Percentiles rank a stretch among this genome's conserved stretches.
These are phyloP conservation scores for Peromyscus eremicus DNA, from an alignment of 2,797 vertebrate species.

Conservation along the genomic window DNA sequence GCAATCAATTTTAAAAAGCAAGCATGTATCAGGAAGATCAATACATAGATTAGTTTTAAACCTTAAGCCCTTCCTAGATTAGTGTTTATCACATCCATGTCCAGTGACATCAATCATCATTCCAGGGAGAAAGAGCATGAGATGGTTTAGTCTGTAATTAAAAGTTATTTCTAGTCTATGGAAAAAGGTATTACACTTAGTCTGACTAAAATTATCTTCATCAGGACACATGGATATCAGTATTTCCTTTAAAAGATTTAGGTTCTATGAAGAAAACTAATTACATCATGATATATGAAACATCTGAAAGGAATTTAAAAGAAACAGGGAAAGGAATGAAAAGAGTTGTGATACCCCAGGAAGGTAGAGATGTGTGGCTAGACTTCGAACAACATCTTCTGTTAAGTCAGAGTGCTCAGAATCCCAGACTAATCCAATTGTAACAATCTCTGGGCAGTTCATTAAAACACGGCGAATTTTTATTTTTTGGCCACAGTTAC, in stretches of 20 bases:
- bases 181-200: not conserved
- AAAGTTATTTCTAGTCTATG: not conserved
- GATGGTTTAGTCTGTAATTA: not conserved
- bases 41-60: not conserved
- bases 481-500: slow-evolving; percentile 97
- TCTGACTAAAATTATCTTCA: not conserved
- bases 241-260: not conserved
- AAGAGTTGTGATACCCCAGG: slow-evolving; percentile 91
- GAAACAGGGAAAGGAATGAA: not conserved
- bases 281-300: not conserved
- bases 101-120: not conserved
- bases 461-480: slow-evolving; percentile 97
- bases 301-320: not conserved
- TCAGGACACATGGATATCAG: not conserved
- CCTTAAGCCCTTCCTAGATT: not conserved
- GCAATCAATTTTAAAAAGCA: not conserved
- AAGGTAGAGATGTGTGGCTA: slow-evolving; percentile 94
- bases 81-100: not conserved
- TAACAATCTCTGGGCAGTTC: slow-evolving; percentile 99
- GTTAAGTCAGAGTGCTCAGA: slow-evolving; percentile 98
- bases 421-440: slow-evolving; percentile 99
- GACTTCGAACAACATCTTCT: slow-evolving; percentile 94
- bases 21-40: not conserved
- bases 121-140: not conserved
- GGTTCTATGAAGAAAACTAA: slow-evolving; percentile 27